Conservation (phyloP, 2,797 vertebrate species). For the Mormyrops attenuatus region DNA sequence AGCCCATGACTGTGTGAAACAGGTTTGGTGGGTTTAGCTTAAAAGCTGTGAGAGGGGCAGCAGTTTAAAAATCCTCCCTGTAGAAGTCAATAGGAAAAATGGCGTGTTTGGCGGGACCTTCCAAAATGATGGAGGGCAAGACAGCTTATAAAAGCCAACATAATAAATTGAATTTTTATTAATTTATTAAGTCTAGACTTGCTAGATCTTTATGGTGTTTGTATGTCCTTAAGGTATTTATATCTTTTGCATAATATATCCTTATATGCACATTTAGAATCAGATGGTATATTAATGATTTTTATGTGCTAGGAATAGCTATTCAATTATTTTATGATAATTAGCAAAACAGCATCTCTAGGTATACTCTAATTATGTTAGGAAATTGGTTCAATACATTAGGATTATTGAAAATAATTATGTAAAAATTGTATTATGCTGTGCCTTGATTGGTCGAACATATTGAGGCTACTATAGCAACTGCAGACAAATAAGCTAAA, state of each 20-base stretch:
- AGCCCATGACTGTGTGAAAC: not conserved
- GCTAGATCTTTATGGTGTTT: not conserved
- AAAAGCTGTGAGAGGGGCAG: not conserved
- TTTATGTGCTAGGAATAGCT: not conserved
- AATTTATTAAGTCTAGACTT: not conserved
- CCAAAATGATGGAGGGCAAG: not conserved
- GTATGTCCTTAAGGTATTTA: not conserved
- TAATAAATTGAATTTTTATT: not conserved
- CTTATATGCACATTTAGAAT: not conserved
- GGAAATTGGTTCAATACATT: not conserved
- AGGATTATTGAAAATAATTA: not conserved
- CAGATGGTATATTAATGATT: not conserved
- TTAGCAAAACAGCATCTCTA: not conserved
- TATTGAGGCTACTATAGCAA: not conserved
- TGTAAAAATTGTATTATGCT: not conserved
- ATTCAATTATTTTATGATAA: not conserved
- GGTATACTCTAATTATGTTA: not conserved
- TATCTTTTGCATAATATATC: not conserved
- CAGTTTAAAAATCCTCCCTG: not conserved
- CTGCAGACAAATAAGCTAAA: not conserved
- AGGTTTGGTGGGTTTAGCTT: too few relatives aligned
- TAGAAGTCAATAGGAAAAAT: not conserved
- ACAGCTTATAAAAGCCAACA: not conserved
- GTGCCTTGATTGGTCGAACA: not conserved
- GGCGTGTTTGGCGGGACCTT: too few relatives aligned